Base-by-base conservation (phyloP, 2,113 vertebrate genomes). In the Acrocephalus arundinaceus region DNA sequence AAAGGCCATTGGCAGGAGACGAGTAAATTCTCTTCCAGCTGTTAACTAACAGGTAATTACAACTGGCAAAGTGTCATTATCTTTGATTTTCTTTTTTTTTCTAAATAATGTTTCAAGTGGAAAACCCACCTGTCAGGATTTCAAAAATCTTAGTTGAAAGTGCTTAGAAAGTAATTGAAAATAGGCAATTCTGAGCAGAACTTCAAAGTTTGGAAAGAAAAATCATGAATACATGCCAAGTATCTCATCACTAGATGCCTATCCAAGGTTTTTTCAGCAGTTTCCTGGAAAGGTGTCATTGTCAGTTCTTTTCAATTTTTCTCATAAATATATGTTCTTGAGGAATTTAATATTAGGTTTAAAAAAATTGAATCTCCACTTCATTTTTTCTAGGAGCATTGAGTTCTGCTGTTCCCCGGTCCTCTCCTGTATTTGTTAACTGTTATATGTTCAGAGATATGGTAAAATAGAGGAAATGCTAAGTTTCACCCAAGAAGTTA, bases 111-210 rank as follows among this genome's bases (percentile, higher is more conserved):
- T 24, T 86, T 80, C 9, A 41, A 79, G 39, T 72, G 48, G 61
- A 70, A 94, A 88, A 28, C 3, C 9, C 15, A n/a, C 7, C 23
- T 71, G 35, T 71, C 24, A 68, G 54, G 23, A 74, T 37, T 71
- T 61, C 22, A 57, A 58, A 87, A 88, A 23, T 65, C 76, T 68
- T 84, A 71, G 33, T 13, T 87, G 27, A 77, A 88, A 95, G 85
- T 23, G 41, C 58, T 94, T 86, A 84, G 74, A 67, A 89, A 94
- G 76, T 59, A 85, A 73, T 23, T 74, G 71, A 89, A 95, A 90
- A 54, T 20, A 81, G 59, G 43, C n/a, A 71, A 48, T 73, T 92
- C 73, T 57, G 41, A 90, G 57, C 45, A 66, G 57, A 87, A 59
- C 59, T 66, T 91, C 51, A 65, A 91, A 93, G 33, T 51, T 37